Evolutionary conservation across 2,113 vertebrate species (phyloP).

Genomic region (Psephotus haematonotus): DNA sequence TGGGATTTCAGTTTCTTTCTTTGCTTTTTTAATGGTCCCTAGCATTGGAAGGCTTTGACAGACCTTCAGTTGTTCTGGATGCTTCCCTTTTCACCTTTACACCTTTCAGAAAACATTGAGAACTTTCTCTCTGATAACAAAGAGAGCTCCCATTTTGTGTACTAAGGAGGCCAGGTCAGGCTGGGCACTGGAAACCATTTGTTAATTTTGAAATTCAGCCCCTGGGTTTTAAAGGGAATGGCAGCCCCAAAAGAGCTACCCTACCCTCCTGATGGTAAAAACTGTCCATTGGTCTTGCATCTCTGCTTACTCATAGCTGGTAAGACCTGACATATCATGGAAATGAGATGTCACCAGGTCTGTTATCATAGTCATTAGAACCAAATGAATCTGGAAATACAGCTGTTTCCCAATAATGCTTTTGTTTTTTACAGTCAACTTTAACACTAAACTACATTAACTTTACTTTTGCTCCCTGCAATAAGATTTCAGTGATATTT

Average conservation of each 20-base stretch:
- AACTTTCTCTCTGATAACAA: not conserved
- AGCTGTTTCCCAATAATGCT: not conserved
- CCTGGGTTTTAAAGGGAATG: not conserved
- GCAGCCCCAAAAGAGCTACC: not conserved
- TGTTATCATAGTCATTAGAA: not conserved
- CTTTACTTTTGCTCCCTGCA: not conserved
- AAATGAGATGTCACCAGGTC: not conserved
- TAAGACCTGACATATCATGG: not conserved
- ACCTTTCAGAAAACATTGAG: not conserved
- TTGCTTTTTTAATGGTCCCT: not conserved
- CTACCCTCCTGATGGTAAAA: not conserved
- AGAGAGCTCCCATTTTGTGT: not conserved
- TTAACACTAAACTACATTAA: not conserved
- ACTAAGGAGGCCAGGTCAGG: not conserved
- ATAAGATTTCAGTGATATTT: not conserved
- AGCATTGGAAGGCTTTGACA: not conserved
- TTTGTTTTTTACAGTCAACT: not conserved
- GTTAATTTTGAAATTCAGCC: not conserved
- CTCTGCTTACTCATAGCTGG: not conserved
- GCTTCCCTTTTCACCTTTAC: not conserved
- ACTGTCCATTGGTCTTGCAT: not conserved
- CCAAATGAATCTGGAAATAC: not conserved
- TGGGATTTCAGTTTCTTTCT: not conserved
- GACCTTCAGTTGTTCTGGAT: not conserved
- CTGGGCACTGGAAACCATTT: not conserved